Evolutionary conservation across 1,140 invertebrate genomes (phyloP).

Genomic region (Plutomurus gul): DNA sequence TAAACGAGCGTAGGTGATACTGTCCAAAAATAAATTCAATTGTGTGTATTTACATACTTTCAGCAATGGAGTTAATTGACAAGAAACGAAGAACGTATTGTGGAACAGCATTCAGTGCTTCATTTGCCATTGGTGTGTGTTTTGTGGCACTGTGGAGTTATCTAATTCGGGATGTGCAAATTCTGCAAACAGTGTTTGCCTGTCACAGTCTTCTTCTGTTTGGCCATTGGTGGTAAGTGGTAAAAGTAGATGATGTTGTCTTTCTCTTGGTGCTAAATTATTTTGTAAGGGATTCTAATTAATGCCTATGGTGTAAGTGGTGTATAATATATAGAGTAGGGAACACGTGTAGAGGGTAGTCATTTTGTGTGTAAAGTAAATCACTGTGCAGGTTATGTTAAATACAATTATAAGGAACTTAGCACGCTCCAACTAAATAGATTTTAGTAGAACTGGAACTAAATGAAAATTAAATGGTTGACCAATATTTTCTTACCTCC

Average conservation of each 20-base stretch:
- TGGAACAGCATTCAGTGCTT: conserved; percentile 77
- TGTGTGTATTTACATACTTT: conserved; percentile 45
- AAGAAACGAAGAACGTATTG: conserved; percentile 77
- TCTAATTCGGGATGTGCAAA: conserved; percentile 72
- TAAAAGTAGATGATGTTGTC: background rate
- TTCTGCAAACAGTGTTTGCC: conserved; percentile 79
- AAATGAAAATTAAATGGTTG: background rate
- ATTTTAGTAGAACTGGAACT: no score
- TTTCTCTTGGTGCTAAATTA: background rate
- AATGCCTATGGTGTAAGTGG: no score
- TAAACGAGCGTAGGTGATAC: no score
- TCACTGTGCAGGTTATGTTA: no score
- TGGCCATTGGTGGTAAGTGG: conserved; percentile 71
- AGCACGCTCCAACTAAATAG: no score
- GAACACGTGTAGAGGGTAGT: no score
- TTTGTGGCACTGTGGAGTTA: conserved; percentile 79
- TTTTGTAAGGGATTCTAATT: background rate
- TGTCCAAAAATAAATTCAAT: no score
- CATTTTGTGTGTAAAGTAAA: no score
- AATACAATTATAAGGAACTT: no score
- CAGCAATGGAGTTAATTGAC: conserved; percentile 83
- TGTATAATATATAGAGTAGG: no score
- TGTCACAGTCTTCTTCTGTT: conserved; percentile 73
- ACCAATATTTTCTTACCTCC: background rate
- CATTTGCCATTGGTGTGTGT: conserved; percentile 81